Conservation (phyloP, 2,113 vertebrate species). For the Poeciliopsis retropinna region DNA sequence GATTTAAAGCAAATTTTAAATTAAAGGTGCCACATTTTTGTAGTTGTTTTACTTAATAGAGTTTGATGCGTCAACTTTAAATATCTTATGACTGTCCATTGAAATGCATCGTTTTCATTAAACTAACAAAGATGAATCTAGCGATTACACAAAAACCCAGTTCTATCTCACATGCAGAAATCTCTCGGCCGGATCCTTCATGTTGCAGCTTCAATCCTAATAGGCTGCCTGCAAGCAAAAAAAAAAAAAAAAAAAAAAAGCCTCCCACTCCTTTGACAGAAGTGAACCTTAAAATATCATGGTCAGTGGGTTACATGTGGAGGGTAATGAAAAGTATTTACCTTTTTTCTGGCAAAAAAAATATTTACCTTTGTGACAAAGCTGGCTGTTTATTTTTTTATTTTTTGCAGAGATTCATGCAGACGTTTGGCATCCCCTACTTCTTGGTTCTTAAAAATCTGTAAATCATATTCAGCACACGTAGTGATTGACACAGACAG, state of each 20-base stretch:
- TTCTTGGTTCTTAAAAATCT: not conserved
- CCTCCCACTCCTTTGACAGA: conserved; percentile 70
- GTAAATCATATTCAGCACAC: not conserved
- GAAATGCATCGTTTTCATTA: not conserved
- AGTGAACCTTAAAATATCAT: conserved; percentile 63
- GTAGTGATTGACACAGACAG: not conserved
- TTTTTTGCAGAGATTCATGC: not conserved
- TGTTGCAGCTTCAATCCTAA: conserved; percentile 63
- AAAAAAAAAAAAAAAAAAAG: conserved; percentile 18
- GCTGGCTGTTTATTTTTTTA: not conserved
- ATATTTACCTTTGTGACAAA: conserved; percentile 7
- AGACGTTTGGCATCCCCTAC: not conserved
- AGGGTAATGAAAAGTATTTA: conserved; percentile 34
- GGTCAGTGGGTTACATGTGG: conserved; percentile 44
- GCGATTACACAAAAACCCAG: too few relatives aligned
- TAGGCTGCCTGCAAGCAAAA: conserved; percentile 58
- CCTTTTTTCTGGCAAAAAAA: conserved; percentile 15
- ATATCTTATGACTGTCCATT: not conserved
- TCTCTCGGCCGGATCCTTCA: conserved; percentile 56
- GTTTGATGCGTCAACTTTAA: not conserved
- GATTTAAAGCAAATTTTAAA: too few relatives aligned
- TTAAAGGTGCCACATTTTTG: not conserved
- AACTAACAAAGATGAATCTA: not conserved
- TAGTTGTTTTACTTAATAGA: too few relatives aligned
- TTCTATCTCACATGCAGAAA: conserved; percentile 34